Evolutionary conservation across 2,113 vertebrate genomes (phyloP), one percentile per base, ranked within the genome.

Genomic region (Tachysurus vachellii): DNA sequence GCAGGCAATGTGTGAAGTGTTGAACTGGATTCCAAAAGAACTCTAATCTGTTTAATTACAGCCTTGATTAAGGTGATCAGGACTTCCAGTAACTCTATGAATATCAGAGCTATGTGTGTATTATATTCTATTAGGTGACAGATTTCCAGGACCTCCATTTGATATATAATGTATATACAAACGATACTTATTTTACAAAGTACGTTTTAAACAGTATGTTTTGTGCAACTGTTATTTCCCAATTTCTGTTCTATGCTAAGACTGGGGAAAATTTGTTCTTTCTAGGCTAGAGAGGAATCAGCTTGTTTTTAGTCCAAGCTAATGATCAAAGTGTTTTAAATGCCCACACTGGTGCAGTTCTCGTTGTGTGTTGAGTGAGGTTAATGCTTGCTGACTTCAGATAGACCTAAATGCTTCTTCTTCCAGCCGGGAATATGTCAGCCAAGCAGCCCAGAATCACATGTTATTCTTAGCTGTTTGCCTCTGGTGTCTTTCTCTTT

Each of bases 381-480:
- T 89, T 82, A 85, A 86, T 87, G 82, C 85, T 80, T 87, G n/a
- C 85, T 89, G 64, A 86, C 80, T 83, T 86, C 36, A 88, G 77
- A 83, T 87, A 50, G 59, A 64, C 44, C 62, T 83, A 88, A 88
- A 90, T 79, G 79, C 77, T 47, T 89, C 61, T 76, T 87, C 47
- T 83, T 89, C 54, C 88, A 90, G 83, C 80, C 66, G 80, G 80
- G 88, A 88, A 86, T 75, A 86, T 89, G 80, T 57, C 86, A 86
- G 53, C 83, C 73, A 89, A 73, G 80, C 80, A 88, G 47, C 47
- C 62, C 75, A 84, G 42, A 42, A 73, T 70, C 86, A 68, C 42
- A 68, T 81, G 83, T 89, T 88, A 89, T 89, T 89, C 89, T 90
- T 87, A 87, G 88, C 75, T 68, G 86, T 64, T 71, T 81, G 83